phyloP scores from a whole-genome alignment of 1,140 invertebrate genomes.

The Calosoma granatense region DNA sequence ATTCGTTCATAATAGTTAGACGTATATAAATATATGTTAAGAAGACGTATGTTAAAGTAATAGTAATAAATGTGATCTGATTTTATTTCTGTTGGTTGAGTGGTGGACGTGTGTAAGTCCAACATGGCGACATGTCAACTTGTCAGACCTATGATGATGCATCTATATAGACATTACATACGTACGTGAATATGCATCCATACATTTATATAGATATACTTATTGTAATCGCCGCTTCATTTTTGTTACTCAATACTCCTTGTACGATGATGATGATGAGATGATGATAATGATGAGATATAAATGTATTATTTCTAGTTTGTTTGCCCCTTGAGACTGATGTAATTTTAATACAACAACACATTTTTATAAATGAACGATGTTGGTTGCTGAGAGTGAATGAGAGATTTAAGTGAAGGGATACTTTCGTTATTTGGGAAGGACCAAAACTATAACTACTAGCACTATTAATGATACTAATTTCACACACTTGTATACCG shows the following conservation, averaged over 20 bases:
- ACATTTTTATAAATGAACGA: conserved; percentile 26
- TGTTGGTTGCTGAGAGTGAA: conserved; percentile 13
- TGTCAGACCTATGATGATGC: conserved; percentile 6
- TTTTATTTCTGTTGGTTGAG: neutral
- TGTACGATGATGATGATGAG: conserved; percentile 11
- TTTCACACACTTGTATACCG: no score
- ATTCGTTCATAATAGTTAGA: no score
- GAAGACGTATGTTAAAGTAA: neutral
- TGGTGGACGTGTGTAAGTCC: neutral
- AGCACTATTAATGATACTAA: no score
- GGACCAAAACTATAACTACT: conserved; percentile 14
- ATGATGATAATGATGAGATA: no score
- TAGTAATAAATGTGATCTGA: conserved; percentile 2
- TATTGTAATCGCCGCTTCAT: neutral
- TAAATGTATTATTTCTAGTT: conserved; percentile 26
- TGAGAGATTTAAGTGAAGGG: no score
- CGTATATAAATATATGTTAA: neutral
- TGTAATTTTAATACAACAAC: conserved; percentile 27
- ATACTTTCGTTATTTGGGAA: conserved; percentile 9
- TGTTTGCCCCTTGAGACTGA: conserved; percentile 34
- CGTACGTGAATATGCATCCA: conserved; percentile 20
- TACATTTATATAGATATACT: conserved; percentile 20
- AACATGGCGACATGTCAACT: neutral
- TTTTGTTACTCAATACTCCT: conserved; percentile 25
- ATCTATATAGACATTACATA: conserved; percentile 10